Evolutionary conservation across 2,888 invertebrate species (phyloP).

Genomic region (Allophyes oxyacanthae): DNA sequence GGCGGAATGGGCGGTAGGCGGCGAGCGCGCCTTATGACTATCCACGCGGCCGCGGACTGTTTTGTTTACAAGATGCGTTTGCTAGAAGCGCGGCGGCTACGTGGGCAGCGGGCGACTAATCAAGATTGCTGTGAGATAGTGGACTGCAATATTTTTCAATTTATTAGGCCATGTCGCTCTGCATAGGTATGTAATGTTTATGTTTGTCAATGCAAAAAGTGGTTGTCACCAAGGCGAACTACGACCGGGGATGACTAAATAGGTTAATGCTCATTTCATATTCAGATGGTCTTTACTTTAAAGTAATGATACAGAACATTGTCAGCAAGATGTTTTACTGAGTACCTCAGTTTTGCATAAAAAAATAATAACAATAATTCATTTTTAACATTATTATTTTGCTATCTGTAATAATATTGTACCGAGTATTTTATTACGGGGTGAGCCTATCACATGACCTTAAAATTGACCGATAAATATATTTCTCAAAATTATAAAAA

Average conservation of each 20-base stretch:
- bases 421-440: too few species aligned
- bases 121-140: constrained; percentile 47
- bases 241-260: constrained; percentile 32
- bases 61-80: constrained; percentile 78
- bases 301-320: constrained; percentile 9
- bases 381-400: too few species aligned
- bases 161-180: constrained; percentile 44
- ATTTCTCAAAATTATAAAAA: too few species aligned
- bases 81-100: constrained; percentile 34
- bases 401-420: too few species aligned
- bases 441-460: too few species aligned
- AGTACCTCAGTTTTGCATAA: neutral
- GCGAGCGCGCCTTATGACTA: constrained; percentile 67
- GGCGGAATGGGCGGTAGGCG: constrained; percentile 70
- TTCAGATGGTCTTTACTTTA: constrained; percentile 25
- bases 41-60: constrained; percentile 67
- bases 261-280: constrained; percentile 35
- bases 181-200: constrained; percentile 37
- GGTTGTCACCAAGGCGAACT: constrained; percentile 40
- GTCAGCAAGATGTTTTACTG: constrained; percentile 5
- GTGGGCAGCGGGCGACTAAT: constrained; percentile 45
- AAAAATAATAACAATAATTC: too few species aligned
- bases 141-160: constrained; percentile 49
- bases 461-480: too few species aligned
- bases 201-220: constrained; percentile 43